phyloP scores from a whole-genome alignment of 2,888 invertebrate genomes.

The Lithophane socia region DNA sequence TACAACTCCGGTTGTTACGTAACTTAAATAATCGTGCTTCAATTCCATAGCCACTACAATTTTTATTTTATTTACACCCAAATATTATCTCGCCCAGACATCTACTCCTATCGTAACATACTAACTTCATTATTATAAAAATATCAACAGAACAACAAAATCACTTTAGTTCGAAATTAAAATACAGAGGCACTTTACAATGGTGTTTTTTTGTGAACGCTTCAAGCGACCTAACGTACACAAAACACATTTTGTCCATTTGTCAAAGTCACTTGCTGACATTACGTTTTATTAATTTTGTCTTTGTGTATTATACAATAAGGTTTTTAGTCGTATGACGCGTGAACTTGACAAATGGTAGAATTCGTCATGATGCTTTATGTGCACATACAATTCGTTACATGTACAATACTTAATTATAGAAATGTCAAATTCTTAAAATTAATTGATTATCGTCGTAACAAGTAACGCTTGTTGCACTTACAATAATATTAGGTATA shows the following conservation, averaged over 20 bases:
- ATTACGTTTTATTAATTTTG: conserved; percentile 50
- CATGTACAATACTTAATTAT: conserved; percentile 59
- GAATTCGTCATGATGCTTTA: conserved; percentile 55
- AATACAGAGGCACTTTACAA: conserved; percentile 70
- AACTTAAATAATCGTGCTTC: conserved; percentile 56
- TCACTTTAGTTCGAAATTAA: conserved; percentile 62
- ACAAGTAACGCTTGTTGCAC: conserved; percentile 70
- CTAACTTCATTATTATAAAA: conserved; percentile 63
- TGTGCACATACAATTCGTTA: conserved; percentile 64
- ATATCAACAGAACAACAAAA: conserved; percentile 68
- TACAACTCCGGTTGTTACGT: conserved; percentile 81
- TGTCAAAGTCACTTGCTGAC: conserved; percentile 58
- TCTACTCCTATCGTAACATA: conserved; percentile 50
- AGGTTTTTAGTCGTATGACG: conserved; percentile 52
- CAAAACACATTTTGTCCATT: conserved; percentile 56
- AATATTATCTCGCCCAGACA: conserved; percentile 50
- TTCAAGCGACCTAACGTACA: conserved; percentile 58
- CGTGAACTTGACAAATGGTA: conserved; percentile 62
- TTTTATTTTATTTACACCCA: conserved; percentile 26
- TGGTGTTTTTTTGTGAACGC: conserved; percentile 65
- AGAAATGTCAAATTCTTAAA: conserved; percentile 71
- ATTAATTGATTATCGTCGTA: conserved; percentile 72
- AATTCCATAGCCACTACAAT: conserved; percentile 12
- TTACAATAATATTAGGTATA: conserved; percentile 78
- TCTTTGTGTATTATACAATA: conserved; percentile 46